Base-by-base conservation (phyloP, 2,113 vertebrate species). In the Columba janthina region DNA sequence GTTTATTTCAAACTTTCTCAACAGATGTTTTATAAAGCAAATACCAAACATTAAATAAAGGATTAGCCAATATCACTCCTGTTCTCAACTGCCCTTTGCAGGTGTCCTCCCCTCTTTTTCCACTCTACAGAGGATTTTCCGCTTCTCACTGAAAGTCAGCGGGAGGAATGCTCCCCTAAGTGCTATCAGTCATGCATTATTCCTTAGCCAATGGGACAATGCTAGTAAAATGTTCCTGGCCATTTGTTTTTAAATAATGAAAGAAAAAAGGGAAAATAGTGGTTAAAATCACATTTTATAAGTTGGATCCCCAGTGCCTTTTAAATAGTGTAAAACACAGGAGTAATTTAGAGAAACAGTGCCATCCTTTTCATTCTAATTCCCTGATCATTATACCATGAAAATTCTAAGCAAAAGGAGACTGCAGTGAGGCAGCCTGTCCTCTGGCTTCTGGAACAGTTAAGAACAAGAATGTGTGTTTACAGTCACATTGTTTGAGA, bases 1-100 rank as follows among this genome's bases (percentile, higher is more conserved):
- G 50, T 71, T 93, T 71, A 51, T 69, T 89, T 89, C 50, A 74
- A 74, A 62, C 12, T 87, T 46, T 81, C 85, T 64, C 62, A 69
- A 67, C 12, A 62, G 75, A 56, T 69, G 58, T 5, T 72, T 10
- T 53, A 53, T 48, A 57, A 76, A 90, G 38, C 15, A 76, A 90
- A 88, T 57, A 13, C 24, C 5, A 85, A 85, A 85, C 51, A 16
- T 5, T 88, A 88, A 82, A 76, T 60, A 56, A 72, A 76, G 29
- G 58, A 32, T 15, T 75, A 57, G 6, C 13, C 10, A 61, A 25
- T 44, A 44, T 18, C 9, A 42, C 34, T 76, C 6, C 9, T 72
- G 10, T 75, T 85, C 53, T 85, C 26, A 70, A 6, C 24, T 24
- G 31, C 18, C 17, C 11, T 65, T 92, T 75, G 13, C 60, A 62